Evolutionary conservation across 2,888 invertebrate species (phyloP), one percentile per base, ranked within the genome.

Genomic region (Lasioglossum leucozonium): DNA sequence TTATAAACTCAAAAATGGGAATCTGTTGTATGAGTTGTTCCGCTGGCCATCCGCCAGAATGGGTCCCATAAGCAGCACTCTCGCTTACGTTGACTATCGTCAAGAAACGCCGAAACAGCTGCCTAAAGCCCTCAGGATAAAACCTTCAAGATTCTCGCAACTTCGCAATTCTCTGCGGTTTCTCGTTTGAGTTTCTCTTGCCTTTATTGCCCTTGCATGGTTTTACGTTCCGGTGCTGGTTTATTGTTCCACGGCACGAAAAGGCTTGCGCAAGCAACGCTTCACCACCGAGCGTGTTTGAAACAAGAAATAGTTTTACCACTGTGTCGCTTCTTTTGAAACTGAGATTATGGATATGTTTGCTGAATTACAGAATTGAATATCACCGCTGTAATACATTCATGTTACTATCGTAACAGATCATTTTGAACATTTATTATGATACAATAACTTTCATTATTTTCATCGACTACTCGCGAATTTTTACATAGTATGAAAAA

Each of bases 121-220:
- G 88, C 65, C 81, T 72, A 74, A 88, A 86, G 81, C 76, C 85
- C 86, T 80, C 81, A 72, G 79, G 84, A 87, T 87, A 91, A 87
- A 85, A 86, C 91, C 91, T 82, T 81, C 88, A 84, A 87, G 85
- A 86, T 81, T 85, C 77, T 76, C 73, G 58, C 86, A 83, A 89
- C 78, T 87, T 84, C 67, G 71, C 84, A 76, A 72, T 79, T 81
- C 86, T 79, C 79, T 76, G 65, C 65, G 40, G 67, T 81, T 78
- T 62, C 77, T 67, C 79, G 65, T 34, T 30, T 62, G 58, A 30
- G 51, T 71, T 69, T 44, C 81, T 73, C 81, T 73, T 86, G 79
- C 69, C 81, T 82, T 83, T 79, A 78, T 81, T 74, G 58, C 75
- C 81, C 47, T 86, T 80, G 75, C 76, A 76, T 85, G 74, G 85